phyloP scores from a whole-genome alignment of 2,113 vertebrate species.

The Todiramphus saurophagus region DNA sequence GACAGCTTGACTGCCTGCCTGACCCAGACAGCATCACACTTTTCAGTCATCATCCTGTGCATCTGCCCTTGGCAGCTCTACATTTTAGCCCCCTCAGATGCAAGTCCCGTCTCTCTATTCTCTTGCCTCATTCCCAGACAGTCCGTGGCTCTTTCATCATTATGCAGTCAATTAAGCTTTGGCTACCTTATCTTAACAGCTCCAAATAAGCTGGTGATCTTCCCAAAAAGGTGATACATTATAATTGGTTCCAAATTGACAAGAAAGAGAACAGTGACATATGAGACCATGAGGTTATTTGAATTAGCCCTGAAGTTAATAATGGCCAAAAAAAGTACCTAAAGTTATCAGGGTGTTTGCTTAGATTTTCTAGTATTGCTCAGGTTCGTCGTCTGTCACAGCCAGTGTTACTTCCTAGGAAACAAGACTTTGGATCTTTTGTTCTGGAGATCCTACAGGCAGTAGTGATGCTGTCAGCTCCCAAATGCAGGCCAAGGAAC shows the following conservation, averaged over 20 bases:
- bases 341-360: background rate
- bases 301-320: background rate
- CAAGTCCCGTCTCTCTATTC: background rate
- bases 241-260: constrained; percentile 25
- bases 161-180: constrained; percentile 51
- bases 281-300: background rate
- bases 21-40: background rate
- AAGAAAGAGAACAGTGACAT: background rate
- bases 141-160: background rate
- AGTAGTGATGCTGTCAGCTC: background rate
- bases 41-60: background rate
- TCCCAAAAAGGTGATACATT: constrained; percentile 47
- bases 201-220: constrained; percentile 13
- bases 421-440: background rate
- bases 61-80: background rate
- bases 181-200: constrained; percentile 47
- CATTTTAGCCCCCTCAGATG: background rate
- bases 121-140: background rate
- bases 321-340: background rate
- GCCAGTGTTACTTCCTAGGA: background rate
- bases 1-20: background rate
- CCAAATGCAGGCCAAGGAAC: rapidly evolving
- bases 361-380: background rate
- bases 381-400: background rate
- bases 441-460: background rate